These are phyloP conservation scores for Artemia sp. DNA, from an alignment of 2,888 invertebrate genomes.

Conservation along the genomic window DNA sequence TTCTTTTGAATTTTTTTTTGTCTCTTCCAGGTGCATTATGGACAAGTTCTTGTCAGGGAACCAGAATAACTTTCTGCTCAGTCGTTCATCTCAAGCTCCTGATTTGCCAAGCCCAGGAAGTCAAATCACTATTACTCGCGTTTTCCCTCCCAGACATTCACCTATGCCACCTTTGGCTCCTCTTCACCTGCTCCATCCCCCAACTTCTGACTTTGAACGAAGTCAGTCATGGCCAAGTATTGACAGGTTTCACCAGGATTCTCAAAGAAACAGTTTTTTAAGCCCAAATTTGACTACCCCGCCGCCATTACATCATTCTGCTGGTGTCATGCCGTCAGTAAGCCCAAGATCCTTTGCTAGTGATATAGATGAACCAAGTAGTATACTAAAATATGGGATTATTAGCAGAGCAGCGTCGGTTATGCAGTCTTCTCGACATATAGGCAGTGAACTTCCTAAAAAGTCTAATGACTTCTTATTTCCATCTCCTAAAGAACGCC, in stretches of 20 bases:
- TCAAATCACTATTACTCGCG: background rate
- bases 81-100: no score
- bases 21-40: no score
- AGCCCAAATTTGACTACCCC: background rate
- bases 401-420: constrained; percentile 10
- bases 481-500: background rate
- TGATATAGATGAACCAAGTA: constrained; percentile 5
- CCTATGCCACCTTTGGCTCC: constrained; percentile 3
- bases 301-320: background rate
- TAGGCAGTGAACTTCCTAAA: background rate
- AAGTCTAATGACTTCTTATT: background rate
- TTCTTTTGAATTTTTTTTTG: no score
- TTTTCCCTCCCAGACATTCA: background rate
- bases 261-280: background rate
- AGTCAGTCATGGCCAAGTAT: constrained; percentile 14
- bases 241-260: background rate
- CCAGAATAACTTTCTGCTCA: no score
- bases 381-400: constrained; percentile 4
- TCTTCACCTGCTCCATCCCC: background rate
- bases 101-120: background rate
- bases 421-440: constrained; percentile 12
- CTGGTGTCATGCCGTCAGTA: background rate
- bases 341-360: background rate
- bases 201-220: constrained; percentile 1
- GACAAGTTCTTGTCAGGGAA: no score